Percentiles rank a stretch among this genome's conserved stretches.
These are phyloP conservation scores for Diaphora mendica DNA, from an alignment of 2,888 invertebrate genomes.

Conservation along the genomic window DNA sequence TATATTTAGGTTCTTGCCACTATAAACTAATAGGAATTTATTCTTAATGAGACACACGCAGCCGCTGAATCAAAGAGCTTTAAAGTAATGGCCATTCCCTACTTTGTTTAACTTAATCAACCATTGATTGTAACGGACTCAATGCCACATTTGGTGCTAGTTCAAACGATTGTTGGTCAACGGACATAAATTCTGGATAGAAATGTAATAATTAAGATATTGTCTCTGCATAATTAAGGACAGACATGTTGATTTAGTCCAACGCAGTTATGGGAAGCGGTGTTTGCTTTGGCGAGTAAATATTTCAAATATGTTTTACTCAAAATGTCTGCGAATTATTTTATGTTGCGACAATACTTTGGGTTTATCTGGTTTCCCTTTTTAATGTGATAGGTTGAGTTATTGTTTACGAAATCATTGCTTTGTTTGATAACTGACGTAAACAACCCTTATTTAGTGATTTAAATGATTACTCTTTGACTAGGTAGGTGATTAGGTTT, in stretches of 20 bases:
- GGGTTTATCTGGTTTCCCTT: neutral
- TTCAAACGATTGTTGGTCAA: slow-evolving; percentile 38
- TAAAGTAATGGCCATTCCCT: slow-evolving; percentile 2
- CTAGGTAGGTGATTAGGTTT: neutral
- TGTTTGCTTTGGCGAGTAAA: slow-evolving; percentile 49
- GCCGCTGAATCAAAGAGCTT: neutral
- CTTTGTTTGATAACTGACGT: neutral
- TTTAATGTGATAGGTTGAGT: slow-evolving; percentile 1
- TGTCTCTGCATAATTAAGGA: slow-evolving; percentile 66
- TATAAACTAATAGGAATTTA: neutral
- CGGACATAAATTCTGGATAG: slow-evolving; percentile 46
- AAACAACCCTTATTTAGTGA: neutral
- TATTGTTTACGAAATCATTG: neutral
- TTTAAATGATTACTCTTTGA: neutral
- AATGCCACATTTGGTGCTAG: slow-evolving; percentile 49
- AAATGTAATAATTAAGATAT: slow-evolving; percentile 75
- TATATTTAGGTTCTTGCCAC: too few species aligned
- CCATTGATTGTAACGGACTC: neutral
- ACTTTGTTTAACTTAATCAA: neutral
- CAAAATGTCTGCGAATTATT: slow-evolving; percentile 19
- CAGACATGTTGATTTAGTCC: slow-evolving; percentile 63
- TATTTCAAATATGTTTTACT: slow-evolving; percentile 24
- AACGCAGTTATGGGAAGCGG: slow-evolving; percentile 61
- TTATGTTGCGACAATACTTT: slow-evolving; percentile 25
- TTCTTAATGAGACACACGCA: neutral